Evolutionary conservation across 2,113 vertebrate genomes (phyloP).

Genomic region (Stigmatopora nigra): DNA sequence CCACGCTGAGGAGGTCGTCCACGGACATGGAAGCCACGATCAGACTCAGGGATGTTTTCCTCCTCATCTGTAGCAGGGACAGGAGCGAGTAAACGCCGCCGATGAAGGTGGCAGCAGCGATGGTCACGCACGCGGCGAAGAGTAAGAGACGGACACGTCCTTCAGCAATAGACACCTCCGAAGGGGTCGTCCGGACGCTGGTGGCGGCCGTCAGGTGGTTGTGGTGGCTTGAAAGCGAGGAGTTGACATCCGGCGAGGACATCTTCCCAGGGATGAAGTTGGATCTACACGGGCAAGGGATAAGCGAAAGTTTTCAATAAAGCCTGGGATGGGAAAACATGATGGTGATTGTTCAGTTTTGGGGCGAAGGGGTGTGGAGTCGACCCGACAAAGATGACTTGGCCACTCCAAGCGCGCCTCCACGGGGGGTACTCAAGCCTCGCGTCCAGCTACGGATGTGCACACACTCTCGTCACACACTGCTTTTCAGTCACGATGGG

Average conservation of each 20-base stretch:
- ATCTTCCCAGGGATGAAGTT: slow-evolving; percentile 52
- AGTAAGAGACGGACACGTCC: slow-evolving; percentile 70
- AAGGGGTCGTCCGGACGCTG: slow-evolving; percentile 54
- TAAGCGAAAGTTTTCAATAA: slow-evolving; percentile 34
- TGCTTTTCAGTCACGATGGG: slow-evolving; percentile 23
- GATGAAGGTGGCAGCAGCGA: slow-evolving; percentile 70
- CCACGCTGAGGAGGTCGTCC: slow-evolving; percentile 83
- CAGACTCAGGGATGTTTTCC: slow-evolving; percentile 74
- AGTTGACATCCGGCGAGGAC: slow-evolving; percentile 56
- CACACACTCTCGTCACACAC: slow-evolving; percentile 56
- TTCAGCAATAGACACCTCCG: slow-evolving; percentile 33
- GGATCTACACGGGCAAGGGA: slow-evolving; percentile 7
- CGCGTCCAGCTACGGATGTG: slow-evolving; percentile 26
- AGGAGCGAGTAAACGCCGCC: slow-evolving; percentile 82
- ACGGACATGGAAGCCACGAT: slow-evolving; percentile 85
- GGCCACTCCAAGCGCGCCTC: slow-evolving; percentile 37
- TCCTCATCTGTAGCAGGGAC: slow-evolving; percentile 74
- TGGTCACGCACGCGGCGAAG: slow-evolving; percentile 75
- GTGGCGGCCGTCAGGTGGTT: slow-evolving; percentile 64
- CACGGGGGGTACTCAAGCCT: slow-evolving; percentile 9
- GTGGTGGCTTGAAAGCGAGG: slow-evolving; percentile 67
- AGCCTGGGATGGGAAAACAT: not conserved
- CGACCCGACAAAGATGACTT: not conserved
- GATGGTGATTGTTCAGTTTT: not conserved
- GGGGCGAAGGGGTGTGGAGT: not conserved